phyloP scores from a whole-genome alignment of 2,797 vertebrate genomes.

The Sparidentex hasta region DNA sequence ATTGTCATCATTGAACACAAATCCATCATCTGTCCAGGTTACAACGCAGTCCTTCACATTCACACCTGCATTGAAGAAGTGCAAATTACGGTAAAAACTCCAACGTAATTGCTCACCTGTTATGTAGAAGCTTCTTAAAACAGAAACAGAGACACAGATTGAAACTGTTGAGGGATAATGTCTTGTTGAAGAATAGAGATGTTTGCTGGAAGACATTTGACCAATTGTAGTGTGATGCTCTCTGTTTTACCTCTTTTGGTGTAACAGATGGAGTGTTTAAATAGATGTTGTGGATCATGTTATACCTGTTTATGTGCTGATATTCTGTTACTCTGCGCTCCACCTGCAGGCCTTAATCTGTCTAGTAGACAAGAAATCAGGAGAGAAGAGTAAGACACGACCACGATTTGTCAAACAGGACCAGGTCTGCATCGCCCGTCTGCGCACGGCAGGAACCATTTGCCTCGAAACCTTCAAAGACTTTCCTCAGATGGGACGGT shows the following conservation, averaged over 20 bases:
- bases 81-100: slow-evolving; percentile 92
- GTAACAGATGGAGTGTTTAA: no score
- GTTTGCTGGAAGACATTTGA: not conserved
- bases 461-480: slow-evolving; percentile 99
- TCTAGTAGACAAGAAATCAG: slow-evolving; percentile 98
- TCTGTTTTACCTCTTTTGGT: not conserved
- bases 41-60: slow-evolving; percentile 98
- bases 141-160: not conserved
- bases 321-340: not conserved
- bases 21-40: slow-evolving; percentile 98
- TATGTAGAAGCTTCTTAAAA: not conserved
- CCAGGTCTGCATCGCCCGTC: slow-evolving; percentile 97
- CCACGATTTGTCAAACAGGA: slow-evolving; percentile 99
- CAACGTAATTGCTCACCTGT: not conserved
- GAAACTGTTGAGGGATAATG: not conserved
- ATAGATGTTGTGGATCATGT: not conserved
- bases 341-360: slow-evolving; percentile 96
- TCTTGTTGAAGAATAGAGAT: not conserved
- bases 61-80: slow-evolving; percentile 99
- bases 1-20: slow-evolving; percentile 99
- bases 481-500: slow-evolving; percentile 99
- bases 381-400: slow-evolving; percentile 96
- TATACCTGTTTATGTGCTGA: not conserved
- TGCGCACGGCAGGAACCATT: slow-evolving; percentile 97
- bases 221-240: not conserved